Base-by-base conservation (phyloP, 2,113 vertebrate species). In the Ophiodon elongatus region DNA sequence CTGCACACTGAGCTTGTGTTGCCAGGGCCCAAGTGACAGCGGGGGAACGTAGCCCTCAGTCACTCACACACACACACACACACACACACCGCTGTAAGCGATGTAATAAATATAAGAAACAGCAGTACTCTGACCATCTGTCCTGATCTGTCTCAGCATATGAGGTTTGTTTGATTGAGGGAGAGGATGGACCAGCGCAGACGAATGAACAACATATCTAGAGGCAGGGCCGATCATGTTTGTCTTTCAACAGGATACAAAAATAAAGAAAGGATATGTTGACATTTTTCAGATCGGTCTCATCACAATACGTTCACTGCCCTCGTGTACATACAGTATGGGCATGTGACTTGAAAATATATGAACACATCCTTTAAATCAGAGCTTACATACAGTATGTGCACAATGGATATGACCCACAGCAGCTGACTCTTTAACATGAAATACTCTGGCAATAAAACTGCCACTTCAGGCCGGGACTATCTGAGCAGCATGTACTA, bases 41-140 rank as follows among this genome's bases (percentile, higher is more conserved):
- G 11, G 33, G 73, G 72, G 39, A 31, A 56, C 5, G 25, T 43
- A 59, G 68, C 67, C 85, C 54, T 91, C 90, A 87, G 54, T 62
- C 43, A 67, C 69, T 29, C 29, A 31, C 70, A 70, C 37, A 39
- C 73, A 11, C 73, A 76, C 74, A 50, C 74, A 56, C 62, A 59
- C 47, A 37, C 27, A 59, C 65, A 70, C 43, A 33, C 85, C 31
- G 87, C 92, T 87, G 76, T 79, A 72, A 87, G 90, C 79, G 35
- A 82, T 37, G 57, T 78, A 75, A 80, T 71, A 83, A 81, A 89
- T 88, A 87, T 73, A 89, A 59, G 6, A 88, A 89, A 89, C 90
- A 88, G 87, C 76, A 83, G 85, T 79, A 85, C 79, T 77, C 73
- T 27, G 73, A 88, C 80, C 90, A 87, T 87, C 88, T 91, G 90